Percentiles rank a stretch among this genome's conserved stretches.
Conservation (phyloP, 2,888 invertebrate genomes). For the Rugalucina vietnamica region DNA sequence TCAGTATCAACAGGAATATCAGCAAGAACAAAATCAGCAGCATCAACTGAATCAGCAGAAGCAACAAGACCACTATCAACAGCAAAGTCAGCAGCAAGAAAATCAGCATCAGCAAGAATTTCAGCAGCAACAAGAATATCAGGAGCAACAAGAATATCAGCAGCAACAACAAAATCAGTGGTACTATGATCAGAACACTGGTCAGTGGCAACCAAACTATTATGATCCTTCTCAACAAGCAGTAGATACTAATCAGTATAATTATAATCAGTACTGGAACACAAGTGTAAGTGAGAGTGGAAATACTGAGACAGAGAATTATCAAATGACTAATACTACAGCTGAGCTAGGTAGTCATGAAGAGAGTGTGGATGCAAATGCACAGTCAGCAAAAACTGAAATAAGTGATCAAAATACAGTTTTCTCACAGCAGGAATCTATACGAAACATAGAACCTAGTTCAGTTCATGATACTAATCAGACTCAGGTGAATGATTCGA, state of each 20-base stretch:
- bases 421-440: neutral
- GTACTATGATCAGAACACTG: conserved; percentile 38
- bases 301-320: neutral
- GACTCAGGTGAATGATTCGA: no score
- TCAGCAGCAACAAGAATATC: neutral
- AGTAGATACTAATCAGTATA: conserved; percentile 15
- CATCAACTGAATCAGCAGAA: no score
- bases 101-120: no score
- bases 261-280: conserved; percentile 48
- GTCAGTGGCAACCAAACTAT: conserved; percentile 45
- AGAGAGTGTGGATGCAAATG: conserved; percentile 21
- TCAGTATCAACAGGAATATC: neutral
- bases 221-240: conserved; percentile 25
- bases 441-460: neutral
- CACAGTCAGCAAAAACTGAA: no score
- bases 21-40: neutral
- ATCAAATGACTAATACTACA: neutral
- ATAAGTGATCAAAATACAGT: conserved; percentile 6
- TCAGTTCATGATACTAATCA: neutral
- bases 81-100: no score
- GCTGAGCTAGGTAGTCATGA: neutral
- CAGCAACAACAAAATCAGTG: neutral
- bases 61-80: no score
- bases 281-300: neutral
- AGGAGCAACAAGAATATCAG: neutral